Base-by-base conservation (phyloP, 2,797 vertebrate genomes). In the Dermochelys coriacea region DNA sequence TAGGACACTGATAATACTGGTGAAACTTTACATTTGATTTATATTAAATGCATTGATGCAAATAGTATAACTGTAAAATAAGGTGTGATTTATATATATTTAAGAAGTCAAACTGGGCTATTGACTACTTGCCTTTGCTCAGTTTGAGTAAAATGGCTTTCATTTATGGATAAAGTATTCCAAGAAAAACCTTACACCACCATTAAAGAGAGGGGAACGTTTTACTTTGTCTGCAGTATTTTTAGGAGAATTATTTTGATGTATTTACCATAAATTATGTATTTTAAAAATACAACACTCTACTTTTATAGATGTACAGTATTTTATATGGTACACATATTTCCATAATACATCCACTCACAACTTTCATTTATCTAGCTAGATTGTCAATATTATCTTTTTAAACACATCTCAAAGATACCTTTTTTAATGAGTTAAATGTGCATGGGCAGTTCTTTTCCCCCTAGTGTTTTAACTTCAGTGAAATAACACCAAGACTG, bases 231-330 rank as follows among this genome's bases (percentile, higher is more conserved):
- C 93, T 94, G 90, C 87, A 68, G 50, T 96, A 84, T 93, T 93
- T 92, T 95, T 86, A 91, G 29, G 93, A 96, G 61, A 93, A 82
- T 83, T 97, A 84, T 94, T 97, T 97, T 96, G 91, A 94, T 97
- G 96, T 92, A 93, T 95, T 91, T 96, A 94, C 49, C 93, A 94
- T 91, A 95, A 93, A 79, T 49, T 91, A 64, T 45, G 1, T 96
- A 84, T 95, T 98, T 97, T 96, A 95, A 96, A 93, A 95, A 51
- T 51, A 51, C 16, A 92, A 93, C 88, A 80, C 51, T 93, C 89
- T 95, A 78, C 84, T 84, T 87, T 49, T 93, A 59, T 90, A 95
- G 85, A 93, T 96, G 93, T 10, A 89, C 91, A 94, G 88, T 96
- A 91, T 94, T 98, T 96, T 96, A 94, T 96, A 45, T 37, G 27